Percentiles rank a stretch among this genome's conserved stretches.
Conservation (phyloP, 2,888 invertebrate species). For the Patella ulyssiponensis region DNA sequence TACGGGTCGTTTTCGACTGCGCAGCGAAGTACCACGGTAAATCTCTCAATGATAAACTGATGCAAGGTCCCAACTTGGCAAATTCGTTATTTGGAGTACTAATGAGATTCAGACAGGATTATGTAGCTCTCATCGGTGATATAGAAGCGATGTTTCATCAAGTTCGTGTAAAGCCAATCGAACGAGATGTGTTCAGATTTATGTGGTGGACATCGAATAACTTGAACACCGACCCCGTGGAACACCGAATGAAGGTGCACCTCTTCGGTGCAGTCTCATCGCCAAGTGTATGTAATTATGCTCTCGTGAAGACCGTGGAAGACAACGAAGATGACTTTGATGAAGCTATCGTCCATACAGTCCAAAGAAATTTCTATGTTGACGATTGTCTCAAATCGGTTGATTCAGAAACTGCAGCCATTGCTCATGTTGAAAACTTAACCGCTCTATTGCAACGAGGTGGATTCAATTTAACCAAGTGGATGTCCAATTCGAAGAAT, state of each 20-base stretch:
- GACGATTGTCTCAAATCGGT: slow-evolving; percentile 14
- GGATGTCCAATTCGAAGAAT: neutral
- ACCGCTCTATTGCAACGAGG: too few species aligned
- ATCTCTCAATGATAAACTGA: neutral
- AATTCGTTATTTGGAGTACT: neutral
- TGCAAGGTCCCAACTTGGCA: neutral
- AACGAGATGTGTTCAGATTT: slow-evolving; percentile 29
- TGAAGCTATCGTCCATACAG: neutral
- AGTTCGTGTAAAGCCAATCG: slow-evolving; percentile 24
- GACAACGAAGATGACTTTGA: neutral
- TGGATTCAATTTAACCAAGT: slow-evolving; percentile 7
- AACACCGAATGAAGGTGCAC: slow-evolving; percentile 28
- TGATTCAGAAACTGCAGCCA: neutral
- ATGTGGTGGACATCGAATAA: slow-evolving; percentile 12
- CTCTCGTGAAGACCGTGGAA: slow-evolving; percentile 15
- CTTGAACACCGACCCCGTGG: slow-evolving; percentile 8
- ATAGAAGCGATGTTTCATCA: slow-evolving; percentile 40
- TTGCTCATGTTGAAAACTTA: neutral
- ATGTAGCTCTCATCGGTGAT: slow-evolving; percentile 28
- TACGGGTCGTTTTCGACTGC: neutral
- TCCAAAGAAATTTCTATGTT: slow-evolving; percentile 14
- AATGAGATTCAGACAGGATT: neutral
- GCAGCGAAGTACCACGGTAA: neutral
- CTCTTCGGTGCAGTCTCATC: slow-evolving; percentile 28
- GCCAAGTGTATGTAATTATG: slow-evolving; percentile 27